Evolutionary conservation across 2,113 vertebrate species (phyloP).

Genomic region (Alosa alosa): DNA sequence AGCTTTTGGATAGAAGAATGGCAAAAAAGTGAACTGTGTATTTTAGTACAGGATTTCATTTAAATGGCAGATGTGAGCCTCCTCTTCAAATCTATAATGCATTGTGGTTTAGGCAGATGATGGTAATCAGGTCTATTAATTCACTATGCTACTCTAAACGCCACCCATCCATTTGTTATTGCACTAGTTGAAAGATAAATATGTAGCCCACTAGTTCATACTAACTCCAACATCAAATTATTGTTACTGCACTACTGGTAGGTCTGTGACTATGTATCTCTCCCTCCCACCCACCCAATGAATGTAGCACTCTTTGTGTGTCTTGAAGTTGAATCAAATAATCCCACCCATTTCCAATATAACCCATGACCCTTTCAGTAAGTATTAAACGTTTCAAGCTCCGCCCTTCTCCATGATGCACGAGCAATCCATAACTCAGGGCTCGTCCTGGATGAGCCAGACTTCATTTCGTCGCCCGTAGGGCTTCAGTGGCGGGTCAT

Average conservation of each 20-base stretch:
- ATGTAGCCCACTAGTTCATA: background rate
- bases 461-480: conserved; percentile 86
- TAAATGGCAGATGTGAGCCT: background rate
- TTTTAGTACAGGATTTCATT: background rate
- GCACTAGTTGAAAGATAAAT: conserved; percentile 2
- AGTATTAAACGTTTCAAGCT: background rate
- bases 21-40: background rate
- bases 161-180: background rate
- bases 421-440: conserved; percentile 43
- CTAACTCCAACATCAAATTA: background rate
- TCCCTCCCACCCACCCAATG: background rate
- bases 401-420: background rate
- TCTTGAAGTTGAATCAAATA: background rate
- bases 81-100: background rate
- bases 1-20: background rate
- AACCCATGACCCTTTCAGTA: background rate
- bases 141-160: background rate
- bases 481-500: conserved; percentile 86
- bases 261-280: background rate
- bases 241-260: background rate
- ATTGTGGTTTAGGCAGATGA: background rate
- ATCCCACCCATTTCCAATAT: background rate
- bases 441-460: conserved; percentile 84
- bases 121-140: background rate
- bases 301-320: background rate